Conservation (phyloP, 2,888 invertebrate genomes). For the Oxytorus armatus region DNA sequence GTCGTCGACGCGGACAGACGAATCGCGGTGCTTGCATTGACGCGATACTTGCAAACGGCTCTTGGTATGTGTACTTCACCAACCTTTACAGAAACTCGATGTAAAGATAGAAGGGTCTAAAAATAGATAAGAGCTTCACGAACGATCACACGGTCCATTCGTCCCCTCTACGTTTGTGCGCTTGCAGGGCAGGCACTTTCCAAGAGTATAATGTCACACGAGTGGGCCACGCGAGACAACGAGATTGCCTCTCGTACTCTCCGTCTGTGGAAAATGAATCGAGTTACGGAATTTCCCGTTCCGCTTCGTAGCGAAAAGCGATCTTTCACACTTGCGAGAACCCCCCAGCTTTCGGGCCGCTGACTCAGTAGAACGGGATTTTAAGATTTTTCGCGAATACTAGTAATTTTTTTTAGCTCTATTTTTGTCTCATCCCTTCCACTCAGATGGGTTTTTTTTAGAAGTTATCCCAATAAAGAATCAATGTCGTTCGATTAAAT, state of each 20-base stretch:
- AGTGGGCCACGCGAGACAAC: constrained; percentile 37
- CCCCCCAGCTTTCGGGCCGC: constrained; percentile 53
- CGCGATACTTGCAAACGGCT: constrained; percentile 28
- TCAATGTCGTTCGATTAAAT: too few relatives aligned
- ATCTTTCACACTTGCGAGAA: constrained; percentile 41
- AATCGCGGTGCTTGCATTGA: constrained; percentile 45
- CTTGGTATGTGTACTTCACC: background rate
- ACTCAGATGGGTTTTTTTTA: constrained; percentile 29
- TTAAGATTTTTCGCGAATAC: constrained; percentile 62
- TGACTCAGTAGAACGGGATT: constrained; percentile 66
- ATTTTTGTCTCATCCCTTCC: constrained; percentile 24
- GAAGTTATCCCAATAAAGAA: too few relatives aligned
- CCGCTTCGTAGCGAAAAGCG: constrained; percentile 50
- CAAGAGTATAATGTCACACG: constrained; percentile 56
- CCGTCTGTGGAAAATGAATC: constrained; percentile 68
- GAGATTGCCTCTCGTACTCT: constrained; percentile 38
- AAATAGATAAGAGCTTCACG: constrained; percentile 56
- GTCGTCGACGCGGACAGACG: constrained; percentile 49
- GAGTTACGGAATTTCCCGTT: constrained; percentile 69
- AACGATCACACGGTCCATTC: constrained; percentile 62
- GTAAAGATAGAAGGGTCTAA: constrained; percentile 57
- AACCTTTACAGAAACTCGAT: constrained; percentile 12
- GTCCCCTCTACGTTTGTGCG: background rate
- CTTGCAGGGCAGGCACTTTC: constrained; percentile 44
- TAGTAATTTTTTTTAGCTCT: background rate